phyloP scores from a whole-genome alignment of 2,113 vertebrate species.

The Tachysurus vachellii region DNA sequence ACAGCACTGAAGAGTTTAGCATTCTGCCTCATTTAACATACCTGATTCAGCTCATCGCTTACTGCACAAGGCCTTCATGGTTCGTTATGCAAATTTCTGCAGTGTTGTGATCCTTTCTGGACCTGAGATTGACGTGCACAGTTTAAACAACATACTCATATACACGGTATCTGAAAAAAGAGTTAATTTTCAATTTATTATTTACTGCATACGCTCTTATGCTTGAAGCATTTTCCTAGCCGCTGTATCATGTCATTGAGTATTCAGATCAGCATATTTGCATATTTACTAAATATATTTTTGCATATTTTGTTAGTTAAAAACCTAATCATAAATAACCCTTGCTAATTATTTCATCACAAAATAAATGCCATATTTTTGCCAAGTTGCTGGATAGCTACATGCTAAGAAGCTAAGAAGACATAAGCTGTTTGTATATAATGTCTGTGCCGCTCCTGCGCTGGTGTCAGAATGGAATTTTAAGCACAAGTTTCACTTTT shows the following conservation, averaged over 20 bases:
- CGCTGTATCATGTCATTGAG: not conserved
- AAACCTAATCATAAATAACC: not conserved
- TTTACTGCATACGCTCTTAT: not conserved
- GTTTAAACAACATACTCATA: not conserved
- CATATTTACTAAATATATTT: not conserved
- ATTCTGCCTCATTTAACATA: constrained; percentile 19
- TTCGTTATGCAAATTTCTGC: not conserved
- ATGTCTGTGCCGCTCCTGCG: not conserved
- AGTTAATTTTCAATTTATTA: not conserved
- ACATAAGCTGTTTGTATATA: not conserved
- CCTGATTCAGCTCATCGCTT: constrained; percentile 10
- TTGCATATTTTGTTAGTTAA: no score
- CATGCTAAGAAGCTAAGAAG: not conserved
- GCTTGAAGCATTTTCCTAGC: not conserved
- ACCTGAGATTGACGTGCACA: not conserved
- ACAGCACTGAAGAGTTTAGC: not conserved
- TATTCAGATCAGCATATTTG: not conserved
- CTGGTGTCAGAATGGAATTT: not conserved
- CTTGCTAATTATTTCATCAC: not conserved
- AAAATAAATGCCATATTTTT: not conserved
- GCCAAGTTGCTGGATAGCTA: not conserved
- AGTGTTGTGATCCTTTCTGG: not conserved
- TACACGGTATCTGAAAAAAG: not conserved
- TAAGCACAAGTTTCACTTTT: not conserved
- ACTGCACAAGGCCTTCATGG: not conserved